Conservation (phyloP, 2,888 invertebrate species). For the Epicampocera succincta region DNA sequence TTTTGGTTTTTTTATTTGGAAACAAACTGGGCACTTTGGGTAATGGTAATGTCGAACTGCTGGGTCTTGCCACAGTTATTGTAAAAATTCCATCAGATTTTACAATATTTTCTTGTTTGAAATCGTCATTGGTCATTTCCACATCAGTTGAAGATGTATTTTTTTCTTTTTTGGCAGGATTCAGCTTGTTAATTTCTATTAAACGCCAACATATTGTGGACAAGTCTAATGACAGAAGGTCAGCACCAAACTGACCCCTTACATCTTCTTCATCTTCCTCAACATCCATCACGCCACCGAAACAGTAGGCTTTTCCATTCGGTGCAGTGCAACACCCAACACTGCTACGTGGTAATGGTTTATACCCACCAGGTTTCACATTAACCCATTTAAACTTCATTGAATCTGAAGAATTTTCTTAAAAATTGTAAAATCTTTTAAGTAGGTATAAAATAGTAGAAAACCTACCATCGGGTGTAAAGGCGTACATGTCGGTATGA, state of each 20-base stretch:
- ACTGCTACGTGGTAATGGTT: conserved; percentile 86
- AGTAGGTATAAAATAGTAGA: background rate
- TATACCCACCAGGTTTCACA: conserved; percentile 86
- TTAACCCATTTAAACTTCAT: conserved; percentile 88
- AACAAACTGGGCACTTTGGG: conserved; percentile 76
- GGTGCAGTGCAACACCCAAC: conserved; percentile 86
- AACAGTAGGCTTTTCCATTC: conserved; percentile 88
- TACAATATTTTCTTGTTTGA: conserved; percentile 77
- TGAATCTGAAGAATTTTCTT: conserved; percentile 84
- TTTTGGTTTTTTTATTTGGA: conserved; percentile 70
- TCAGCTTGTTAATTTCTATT: conserved; percentile 82
- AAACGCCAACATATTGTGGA: conserved; percentile 87
- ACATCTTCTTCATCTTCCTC: conserved; percentile 92
- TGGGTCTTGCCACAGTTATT: conserved; percentile 85
- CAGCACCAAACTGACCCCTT: conserved; percentile 90
- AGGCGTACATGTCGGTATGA: conserved; percentile 87
- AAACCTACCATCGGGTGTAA: conserved; percentile 85
- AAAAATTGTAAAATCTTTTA: background rate
- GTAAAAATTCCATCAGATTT: conserved; percentile 92
- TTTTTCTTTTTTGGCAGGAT: conserved; percentile 72
- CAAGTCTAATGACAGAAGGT: conserved; percentile 89
- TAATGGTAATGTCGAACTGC: conserved; percentile 33
- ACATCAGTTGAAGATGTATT: conserved; percentile 71
- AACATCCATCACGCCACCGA: conserved; percentile 92
- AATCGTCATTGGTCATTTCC: conserved; percentile 74